Base-by-base conservation (phyloP, 1,140 invertebrate species). In the Kradibia gibbosae region DNA sequence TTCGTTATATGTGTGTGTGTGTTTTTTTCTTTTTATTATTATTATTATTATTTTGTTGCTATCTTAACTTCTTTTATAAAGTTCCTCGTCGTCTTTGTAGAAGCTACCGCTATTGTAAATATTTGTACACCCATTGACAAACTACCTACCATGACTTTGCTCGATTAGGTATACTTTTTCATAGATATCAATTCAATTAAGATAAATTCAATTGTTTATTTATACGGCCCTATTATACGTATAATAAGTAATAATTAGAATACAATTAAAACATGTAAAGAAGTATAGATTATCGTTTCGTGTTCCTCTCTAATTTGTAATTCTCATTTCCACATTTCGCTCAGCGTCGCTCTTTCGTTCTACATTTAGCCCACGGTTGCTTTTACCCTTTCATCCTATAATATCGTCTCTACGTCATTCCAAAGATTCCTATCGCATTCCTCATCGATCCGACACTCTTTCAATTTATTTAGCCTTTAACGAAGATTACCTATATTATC, bases 81-180 rank as follows among this genome's bases (percentile, higher is more conserved):
- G 72, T 75, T 57, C 78, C n/a, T 57, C 57, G n/a, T 81, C 71
- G 17, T 62, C 83, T 80, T 80, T 81, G 60, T 75, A 81, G 75
- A 42, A 22, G 60, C 80, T 83, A 62, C 81, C 78, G 85, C 85
- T 84, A 89, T 87, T 85, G 85, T 89, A 89, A 90, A 90, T 90
- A 90, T 89, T 88, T 90, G 89, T 89, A 90, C 89, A 90, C 85
- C 86, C 88, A 88, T 89, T 90, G 88, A 90, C 88, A 89, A 85
- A 91, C 88, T 90, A 90, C 85, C 88, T 90, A 90, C 88, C 88
- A 90, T 86, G 84, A 88, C 88, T 86, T 86, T 86, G 82, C 81
- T 86, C 84, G 85, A 89, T 89, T 89, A 88, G 87, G 86, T 88
- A 89, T 87, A 87, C 85, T 85, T 81, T 75, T 90, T 86, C 86